Evolutionary conservation across 2,797 vertebrate genomes (phyloP), one percentile per base, ranked within the genome.

Genomic region (Karalla daura): DNA sequence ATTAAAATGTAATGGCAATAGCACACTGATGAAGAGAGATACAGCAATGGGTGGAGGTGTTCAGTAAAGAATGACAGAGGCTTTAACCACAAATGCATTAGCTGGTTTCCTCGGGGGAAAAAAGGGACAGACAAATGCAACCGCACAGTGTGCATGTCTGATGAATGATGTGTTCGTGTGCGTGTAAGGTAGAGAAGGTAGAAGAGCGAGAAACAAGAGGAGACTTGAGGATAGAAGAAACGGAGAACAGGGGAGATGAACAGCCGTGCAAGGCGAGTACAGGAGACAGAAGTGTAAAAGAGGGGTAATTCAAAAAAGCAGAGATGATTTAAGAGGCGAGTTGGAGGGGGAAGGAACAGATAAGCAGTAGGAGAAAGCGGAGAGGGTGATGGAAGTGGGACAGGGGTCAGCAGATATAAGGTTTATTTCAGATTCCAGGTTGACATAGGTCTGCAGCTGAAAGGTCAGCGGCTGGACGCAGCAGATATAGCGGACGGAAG

Each of bases 341-440:
- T 15, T 36, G 23, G 9, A 54, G 1, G 8, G 14, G 62, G n/a
- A 36, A 23, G 14, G 23, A 30, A 61, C 12, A 53, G 21, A 20
- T 7, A 35, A 37, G 37, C 15, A 8, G 14, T 7, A 10, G 8
- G 6, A 58, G 45, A 21, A 32, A 35, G 14, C 2, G 61, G 23
- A 15, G 13, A 39, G 32, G 12, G 27, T 5, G 7, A 41, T 21
- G 67, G 51, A 35, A 49, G 14, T 27, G 28, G 56, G 24, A 21
- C 17, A 75, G 21, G 59, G 54, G 66, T 64, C 37, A 41, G 32
- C 23, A 30, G 20, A 59, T 56, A 67, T 55, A 44, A 47, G 74
- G 39, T 43, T 81, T 51, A 78, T 70, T 76, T 78, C 27, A 41
- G 61, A 63, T 74, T 74, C 35, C 25, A 62, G 13, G 53, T 74